Evolutionary conservation across 1,140 invertebrate genomes (phyloP).

Genomic region (Panonychus citri): DNA sequence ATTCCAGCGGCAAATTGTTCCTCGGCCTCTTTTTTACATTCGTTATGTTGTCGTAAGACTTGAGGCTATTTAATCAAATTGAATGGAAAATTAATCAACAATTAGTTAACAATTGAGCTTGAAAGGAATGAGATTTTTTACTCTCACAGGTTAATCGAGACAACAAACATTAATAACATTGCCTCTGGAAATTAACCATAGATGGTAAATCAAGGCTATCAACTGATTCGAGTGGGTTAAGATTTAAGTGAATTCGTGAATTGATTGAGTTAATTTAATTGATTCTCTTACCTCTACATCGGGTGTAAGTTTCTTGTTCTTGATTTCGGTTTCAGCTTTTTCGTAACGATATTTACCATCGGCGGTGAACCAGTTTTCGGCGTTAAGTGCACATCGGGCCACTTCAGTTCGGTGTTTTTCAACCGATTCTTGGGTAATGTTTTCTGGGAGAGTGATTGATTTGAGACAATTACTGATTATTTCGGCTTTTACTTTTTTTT

Average conservation of each 20-base stretch:
- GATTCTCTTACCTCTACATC: conserved; percentile 3
- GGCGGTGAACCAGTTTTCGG: conserved; percentile 13
- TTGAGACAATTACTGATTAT: conserved; percentile 4
- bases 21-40: conserved; percentile 7
- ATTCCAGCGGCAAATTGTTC: conserved; percentile 5
- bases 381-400: conserved; percentile 4
- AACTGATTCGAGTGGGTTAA: no score
- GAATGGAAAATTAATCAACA: not conserved
- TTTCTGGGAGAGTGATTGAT: not conserved
- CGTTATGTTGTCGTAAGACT: conserved; percentile 3
- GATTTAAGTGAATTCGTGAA: not conserved
- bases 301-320: conserved; percentile 13
- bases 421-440: conserved; percentile 5
- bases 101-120: no score
- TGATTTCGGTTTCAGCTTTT: conserved; percentile 14
- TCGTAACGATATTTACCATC: conserved; percentile 16
- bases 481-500: conserved; percentile 4
- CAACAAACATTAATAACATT: no score
- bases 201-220: not conserved
- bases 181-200: not conserved
- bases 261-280: not conserved
- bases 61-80: not conserved
- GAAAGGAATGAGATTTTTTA: no score
- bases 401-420: conserved; percentile 3
- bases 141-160: no score